These are phyloP conservation scores for Pangasius macronema DNA, from an alignment of 2,797 vertebrate species.

Conservation along the genomic window DNA sequence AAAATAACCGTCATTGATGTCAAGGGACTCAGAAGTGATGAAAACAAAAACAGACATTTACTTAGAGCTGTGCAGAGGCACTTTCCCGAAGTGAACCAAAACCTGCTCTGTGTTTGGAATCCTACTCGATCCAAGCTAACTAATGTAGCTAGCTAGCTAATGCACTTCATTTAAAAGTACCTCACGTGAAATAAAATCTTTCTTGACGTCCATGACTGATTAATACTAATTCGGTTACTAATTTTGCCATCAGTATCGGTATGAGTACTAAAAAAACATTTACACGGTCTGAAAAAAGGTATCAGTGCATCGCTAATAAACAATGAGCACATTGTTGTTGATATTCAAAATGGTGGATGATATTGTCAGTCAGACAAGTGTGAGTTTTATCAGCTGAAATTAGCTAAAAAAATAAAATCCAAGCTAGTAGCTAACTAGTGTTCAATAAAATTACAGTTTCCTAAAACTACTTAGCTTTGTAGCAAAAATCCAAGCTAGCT, in stretches of 20 bases:
- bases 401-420: neutral
- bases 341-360: neutral
- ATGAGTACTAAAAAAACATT: no score
- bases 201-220: no score
- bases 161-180: neutral
- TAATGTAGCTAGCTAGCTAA: neutral
- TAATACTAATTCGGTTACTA: no score
- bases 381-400: neutral
- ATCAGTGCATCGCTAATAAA: neutral
- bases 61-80: neutral
- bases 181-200: neutral
- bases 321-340: neutral
- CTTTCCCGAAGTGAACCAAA: neutral
- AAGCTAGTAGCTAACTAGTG: neutral
- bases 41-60: neutral
- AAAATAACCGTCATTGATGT: neutral
- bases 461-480: neutral
- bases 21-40: neutral
- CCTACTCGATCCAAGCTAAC: neutral
- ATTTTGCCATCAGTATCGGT: no score
- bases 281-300: neutral
- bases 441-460: neutral
- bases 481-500: neutral
- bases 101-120: neutral
- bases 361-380: neutral